Evolutionary conservation across 1,140 invertebrate genomes (phyloP), one percentile per base, ranked within the genome.

Genomic region (Forficula auricularia): DNA sequence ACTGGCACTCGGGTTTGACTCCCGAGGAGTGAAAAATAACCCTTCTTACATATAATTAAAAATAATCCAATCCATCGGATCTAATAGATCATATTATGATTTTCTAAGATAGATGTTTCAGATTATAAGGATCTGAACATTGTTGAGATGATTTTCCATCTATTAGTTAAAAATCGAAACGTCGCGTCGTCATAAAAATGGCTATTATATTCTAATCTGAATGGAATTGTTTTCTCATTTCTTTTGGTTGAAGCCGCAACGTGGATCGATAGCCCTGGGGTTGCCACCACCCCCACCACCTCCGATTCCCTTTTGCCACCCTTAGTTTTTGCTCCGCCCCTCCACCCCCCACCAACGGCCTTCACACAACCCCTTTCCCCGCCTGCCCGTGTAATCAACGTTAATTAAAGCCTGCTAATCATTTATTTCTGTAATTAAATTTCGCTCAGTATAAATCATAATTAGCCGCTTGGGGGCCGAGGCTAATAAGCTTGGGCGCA

Each of bases 321-420:
- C 38, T 19, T 6, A 18, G 8, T 19, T 13, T 36, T 36, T 16
- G n/a, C 16, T 36, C 16, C 34, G 34, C 16, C 34, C 34, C n/a
- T n/a, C 34, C 4, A 7, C n/a, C n/a, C n/a, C 34, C 4, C 4
- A 8, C 38, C 20, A 18, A 19, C 14, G 16, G 13, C 20, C 18
- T 13, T 13, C 38, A n/a, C 12, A 9, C n/a, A n/a, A n/a, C 20
- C 38, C 38, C 18, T 27, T 10, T 10, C 22, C 10, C 22, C 22
- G 10, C 22, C 10, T 27, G 22, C 22, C 4, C 22, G 22, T 27
- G 22, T 46, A 48, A 48, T 48, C 44, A 46, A 41, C 47, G 40
- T 40, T 48, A 48, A 48, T 48, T 48, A 48, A 48, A 46, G 47
- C 46, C 47, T 42, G 44, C 44, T 48, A 48, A 48, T 48, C 47